Conservation (phyloP, 1,140 invertebrate genomes). For the Microplitis demolitor region DNA sequence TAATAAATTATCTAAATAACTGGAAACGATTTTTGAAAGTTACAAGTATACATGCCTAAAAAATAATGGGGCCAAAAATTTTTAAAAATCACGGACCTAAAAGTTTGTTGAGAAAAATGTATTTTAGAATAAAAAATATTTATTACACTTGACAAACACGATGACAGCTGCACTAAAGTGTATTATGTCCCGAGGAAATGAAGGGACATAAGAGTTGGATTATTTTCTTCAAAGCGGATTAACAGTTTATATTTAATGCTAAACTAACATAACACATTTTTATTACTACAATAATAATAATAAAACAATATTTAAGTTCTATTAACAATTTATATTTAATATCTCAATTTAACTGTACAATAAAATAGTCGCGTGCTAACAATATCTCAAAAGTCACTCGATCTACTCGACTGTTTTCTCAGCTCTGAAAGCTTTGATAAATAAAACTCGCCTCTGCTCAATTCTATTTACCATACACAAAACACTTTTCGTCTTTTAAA, state of each 20-base stretch:
- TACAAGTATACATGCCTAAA: too few relatives aligned
- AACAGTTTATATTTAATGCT: constrained; percentile 23
- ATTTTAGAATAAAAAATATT: not conserved
- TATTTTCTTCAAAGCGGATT: constrained; percentile 30
- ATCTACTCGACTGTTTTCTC: constrained; percentile 28
- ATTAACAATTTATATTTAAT: not conserved
- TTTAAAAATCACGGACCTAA: too few relatives aligned
- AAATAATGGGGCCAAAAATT: too few relatives aligned
- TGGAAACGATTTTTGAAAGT: too few relatives aligned
- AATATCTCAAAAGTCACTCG: constrained; percentile 34
- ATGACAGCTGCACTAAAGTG: constrained; percentile 33
- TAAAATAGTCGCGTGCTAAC: constrained; percentile 44
- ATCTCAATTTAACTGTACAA: constrained; percentile 18
- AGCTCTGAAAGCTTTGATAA: constrained; percentile 37
- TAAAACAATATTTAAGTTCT: too few relatives aligned
- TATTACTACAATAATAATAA: not conserved
- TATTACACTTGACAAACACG: constrained; percentile 16
- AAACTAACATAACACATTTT: not conserved
- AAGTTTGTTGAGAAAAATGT: too few relatives aligned
- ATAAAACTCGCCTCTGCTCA: constrained; percentile 26
- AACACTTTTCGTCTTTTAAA: not conserved
- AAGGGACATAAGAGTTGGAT: constrained; percentile 11
- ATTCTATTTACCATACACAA: too few relatives aligned
- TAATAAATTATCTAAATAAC: not conserved
- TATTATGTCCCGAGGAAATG: not conserved